phyloP scores from a whole-genome alignment of 2,113 vertebrate species.

The Prunella fulvescens region DNA sequence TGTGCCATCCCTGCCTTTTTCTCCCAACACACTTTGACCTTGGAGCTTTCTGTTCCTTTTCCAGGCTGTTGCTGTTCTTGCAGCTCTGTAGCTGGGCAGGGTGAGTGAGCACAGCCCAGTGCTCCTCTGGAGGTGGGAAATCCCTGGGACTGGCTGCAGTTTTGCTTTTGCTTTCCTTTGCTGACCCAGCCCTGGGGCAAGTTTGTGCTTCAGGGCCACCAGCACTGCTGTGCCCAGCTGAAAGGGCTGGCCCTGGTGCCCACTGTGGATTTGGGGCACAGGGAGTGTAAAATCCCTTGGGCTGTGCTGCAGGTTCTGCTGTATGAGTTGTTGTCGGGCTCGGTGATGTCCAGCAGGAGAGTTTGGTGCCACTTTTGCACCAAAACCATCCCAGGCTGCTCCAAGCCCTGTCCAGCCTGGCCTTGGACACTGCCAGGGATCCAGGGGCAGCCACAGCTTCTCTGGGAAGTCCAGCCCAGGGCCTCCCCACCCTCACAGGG shows the following conservation, averaged over 20 bases:
- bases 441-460: neutral
- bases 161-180: neutral
- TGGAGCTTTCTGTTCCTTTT: neutral
- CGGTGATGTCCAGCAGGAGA: slow-evolving; percentile 2
- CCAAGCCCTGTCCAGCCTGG: neutral
- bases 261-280: rapidly evolving
- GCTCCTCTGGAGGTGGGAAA: neutral
- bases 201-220: neutral
- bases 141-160: neutral
- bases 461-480: neutral
- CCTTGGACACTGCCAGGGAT: neutral
- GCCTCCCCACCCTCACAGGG: rapidly evolving
- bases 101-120: neutral
- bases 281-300: neutral
- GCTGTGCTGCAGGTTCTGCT: slow-evolving; percentile 1
- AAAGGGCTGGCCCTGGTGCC: neutral
- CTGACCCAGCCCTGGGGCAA: neutral
- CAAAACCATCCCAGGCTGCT: neutral
- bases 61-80: neutral
- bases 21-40: rapidly evolving
- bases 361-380: slow-evolving; percentile 6
- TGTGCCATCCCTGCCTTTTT: neutral
- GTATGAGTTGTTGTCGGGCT: slow-evolving; percentile 4
- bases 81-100: neutral
- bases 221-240: rapidly evolving